Base-by-base conservation (phyloP, 2,113 vertebrate species). In the Rhineura floridana region DNA sequence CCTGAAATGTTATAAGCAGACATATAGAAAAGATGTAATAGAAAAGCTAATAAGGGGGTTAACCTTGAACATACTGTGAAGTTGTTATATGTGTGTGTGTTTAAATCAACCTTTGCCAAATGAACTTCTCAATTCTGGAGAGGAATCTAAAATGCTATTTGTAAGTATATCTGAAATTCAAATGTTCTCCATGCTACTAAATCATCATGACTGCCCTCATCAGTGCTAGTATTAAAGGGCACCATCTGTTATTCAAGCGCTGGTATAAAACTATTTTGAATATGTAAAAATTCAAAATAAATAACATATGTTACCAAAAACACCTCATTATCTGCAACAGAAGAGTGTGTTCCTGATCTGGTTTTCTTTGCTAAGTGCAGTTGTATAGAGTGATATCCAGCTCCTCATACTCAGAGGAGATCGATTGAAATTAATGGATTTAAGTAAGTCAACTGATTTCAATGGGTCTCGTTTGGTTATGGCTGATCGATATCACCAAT, bases 161-260 rank as follows among this genome's bases (percentile, higher is more conserved):
- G 65, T 80, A 70, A 81, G 80, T 62, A 55, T 59, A 42, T 87
- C 65, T 80, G 65, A 81, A 81, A 81, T 72, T 59, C 36, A 81
- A 81, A 80, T 81, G 50, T 81, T 80, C 50, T 46, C 30, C 13
- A 12, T 30, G 39, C 67, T 87, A 17, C 17, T 87, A 81, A 70
- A 72, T 59, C 63, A 59, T 81, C 19, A 81, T 81, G 79, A 44
- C 50, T 81, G 78, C 19, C 78, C 78, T 87, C 67, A 72, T 87
- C 78, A 33, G 30, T 73, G 48, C 65, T n/a, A 62, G 36, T 59
- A 28, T 81, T 73, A 87, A 87, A 81, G 78, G 67, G 48, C 79
- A 81, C 77, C 86, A 87, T 87, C 78, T 81, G 86, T 6, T 87
- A 59, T 42, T 80, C 36, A 81, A 81, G 86, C 17, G 17, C 48